Base-by-base conservation (phyloP, 2,888 invertebrate genomes). In the Tortrix viridana region DNA sequence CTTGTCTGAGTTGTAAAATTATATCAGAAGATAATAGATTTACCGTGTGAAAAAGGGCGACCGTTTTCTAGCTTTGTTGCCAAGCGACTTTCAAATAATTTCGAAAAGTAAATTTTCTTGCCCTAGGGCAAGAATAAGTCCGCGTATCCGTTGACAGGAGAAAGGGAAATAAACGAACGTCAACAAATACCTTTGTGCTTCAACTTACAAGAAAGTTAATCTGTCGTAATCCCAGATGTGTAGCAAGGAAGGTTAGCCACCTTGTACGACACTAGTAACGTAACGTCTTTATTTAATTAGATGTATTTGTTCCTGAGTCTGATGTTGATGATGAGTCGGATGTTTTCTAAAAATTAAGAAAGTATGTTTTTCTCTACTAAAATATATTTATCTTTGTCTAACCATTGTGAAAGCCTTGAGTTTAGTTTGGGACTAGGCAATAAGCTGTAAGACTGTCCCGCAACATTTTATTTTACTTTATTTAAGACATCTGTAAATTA, bases 91-190 rank as follows among this genome's bases (percentile, higher is more conserved):
- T 20, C 48, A 16, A 43, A 48, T 43, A 61, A 49, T 50, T 37
- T 37, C 14, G 2, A n/a, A 48, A 43, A 61, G 54, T 43, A 32
- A 48, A 43, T 54, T 43, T 60, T 18, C 32, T 18, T 12, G 41
- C 55, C 44, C 9, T 7, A n/a, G 50, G 49, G 37, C 49, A 48
- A 22, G 19, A 44, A 22, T 43, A 16, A 44, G 18, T 61, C n/a
- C 55, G 12, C 9, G 37, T 50, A 55, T 49, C 56, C 37, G 61
- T 61, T 56, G 49, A 56, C 61, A 44, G 32, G 41, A 38, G 19
- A 16, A 56, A 49, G 44, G 61, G 50, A 56, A 61, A 61, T 56
- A 61, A 50, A 50, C 44, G 47, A 44, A 56, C 50, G 56, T 60
- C 60, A 60, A 55, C 55, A 56, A 61, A 61, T 47, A 53, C 46